Base-by-base conservation (phyloP, 30 jellyfish, hydroid and myxozoan genomes). In the Catostylus mosaicus region DNA sequence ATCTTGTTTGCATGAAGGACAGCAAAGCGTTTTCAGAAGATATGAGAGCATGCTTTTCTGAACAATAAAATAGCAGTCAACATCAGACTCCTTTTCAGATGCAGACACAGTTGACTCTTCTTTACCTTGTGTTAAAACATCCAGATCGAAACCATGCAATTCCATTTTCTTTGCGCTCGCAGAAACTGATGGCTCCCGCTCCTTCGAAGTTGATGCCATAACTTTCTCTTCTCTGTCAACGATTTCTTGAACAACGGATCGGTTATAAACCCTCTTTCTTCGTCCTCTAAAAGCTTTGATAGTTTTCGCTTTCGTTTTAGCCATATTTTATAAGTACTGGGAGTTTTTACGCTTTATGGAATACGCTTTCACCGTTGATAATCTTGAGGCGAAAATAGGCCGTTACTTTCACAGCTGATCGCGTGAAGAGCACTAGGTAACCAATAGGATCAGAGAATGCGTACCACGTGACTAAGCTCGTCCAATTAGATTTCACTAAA, bases 111-210 rank as follows among this genome's bases (percentile, higher is more conserved):
- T 43, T 43, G 56, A 43, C 8, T 43, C 8, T 43, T 43, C 16
- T 6, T 16, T 43, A 43, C 56, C 8, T 43, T 43, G 56, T 8
- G 56, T 43, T 43, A 43, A 43, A 43, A 43, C 56, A 8, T 43
- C 56, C 56, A 43, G 56, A 43, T 43, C 56, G 56, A 43, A 43
- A 43, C 56, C 56, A 43, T 43, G 56, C 56, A 43, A 43, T 8
- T 43, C 56, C 56, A 43, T 43, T 43, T 43, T 43, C 56, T 43
- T 43, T 43, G 56, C 56, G 56, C 56, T 43, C 56, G 56, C 56
- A 43, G 56, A 43, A 43, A 43, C n/a, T n/a, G n/a, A n/a, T n/a
- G n/a, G n/a, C n/a, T n/a, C n/a, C n/a, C n/a, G n/a, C n/a, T n/a
- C n/a, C 56, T n/a, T n/a, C n/a, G n/a, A n/a, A n/a, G n/a, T n/a